These are phyloP conservation scores for Gyrodactylus salaris DNA, from an alignment of 1,140 invertebrate genomes.

Conservation along the genomic window DNA sequence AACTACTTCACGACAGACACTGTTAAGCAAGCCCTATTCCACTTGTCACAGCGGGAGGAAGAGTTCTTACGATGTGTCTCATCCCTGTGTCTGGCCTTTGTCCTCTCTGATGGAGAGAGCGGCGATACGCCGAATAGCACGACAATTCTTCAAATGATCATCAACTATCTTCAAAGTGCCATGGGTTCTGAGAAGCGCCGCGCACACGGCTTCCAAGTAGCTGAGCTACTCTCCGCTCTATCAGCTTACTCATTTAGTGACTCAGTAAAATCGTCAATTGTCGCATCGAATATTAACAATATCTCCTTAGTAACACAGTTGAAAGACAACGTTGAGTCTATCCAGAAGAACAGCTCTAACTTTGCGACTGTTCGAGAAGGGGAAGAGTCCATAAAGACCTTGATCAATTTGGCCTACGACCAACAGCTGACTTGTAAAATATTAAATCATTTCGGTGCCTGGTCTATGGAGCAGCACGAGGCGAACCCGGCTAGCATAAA, in stretches of 20 bases:
- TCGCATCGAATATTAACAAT: background rate
- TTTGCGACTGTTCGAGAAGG: background rate
- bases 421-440: background rate
- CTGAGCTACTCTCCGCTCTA: conserved; percentile 1
- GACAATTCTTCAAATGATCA: background rate
- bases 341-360: background rate
- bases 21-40: background rate
- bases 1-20: background rate
- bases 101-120: background rate
- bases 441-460: background rate
- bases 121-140: background rate
- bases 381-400: background rate
- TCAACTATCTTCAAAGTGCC: background rate
- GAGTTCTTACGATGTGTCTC: background rate
- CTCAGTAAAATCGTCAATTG: background rate
- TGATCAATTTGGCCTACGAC: background rate
- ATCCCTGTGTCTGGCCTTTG: background rate
- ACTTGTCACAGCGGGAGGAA: background rate
- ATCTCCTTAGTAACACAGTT: background rate
- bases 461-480: background rate
- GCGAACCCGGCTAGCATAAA: background rate
- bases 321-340: background rate
- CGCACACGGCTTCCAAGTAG: background rate
- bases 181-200: background rate
- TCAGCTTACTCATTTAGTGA: background rate